These are phyloP conservation scores for Catotricha subobsoleta DNA, from an alignment of 2,888 invertebrate species.

Conservation along the genomic window DNA sequence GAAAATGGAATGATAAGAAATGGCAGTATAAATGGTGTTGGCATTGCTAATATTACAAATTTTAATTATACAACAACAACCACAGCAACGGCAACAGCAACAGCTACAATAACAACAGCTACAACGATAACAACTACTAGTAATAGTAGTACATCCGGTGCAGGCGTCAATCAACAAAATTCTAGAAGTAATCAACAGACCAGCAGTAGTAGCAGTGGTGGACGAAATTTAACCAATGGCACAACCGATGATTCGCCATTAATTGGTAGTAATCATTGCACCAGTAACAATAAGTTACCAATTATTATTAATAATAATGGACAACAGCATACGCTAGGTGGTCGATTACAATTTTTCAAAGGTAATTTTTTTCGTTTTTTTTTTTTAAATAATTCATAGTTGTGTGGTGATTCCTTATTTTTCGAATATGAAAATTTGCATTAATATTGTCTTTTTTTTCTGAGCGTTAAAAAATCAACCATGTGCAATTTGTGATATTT, in stretches of 20 bases:
- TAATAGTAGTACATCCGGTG: too few relatives aligned
- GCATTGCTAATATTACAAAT: background rate
- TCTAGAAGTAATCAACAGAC: conserved; percentile 7
- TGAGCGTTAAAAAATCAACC: too few relatives aligned
- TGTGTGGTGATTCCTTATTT: too few relatives aligned
- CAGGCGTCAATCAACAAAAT: conserved; percentile 11
- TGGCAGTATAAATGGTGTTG: conserved; percentile 49
- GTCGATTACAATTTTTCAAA: conserved; percentile 30
- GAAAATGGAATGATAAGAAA: conserved; percentile 49
- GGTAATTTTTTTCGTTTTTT: conserved; percentile 17
- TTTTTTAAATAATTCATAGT: too few relatives aligned
- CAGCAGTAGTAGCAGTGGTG: background rate
- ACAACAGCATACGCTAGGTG: conserved; percentile 15
- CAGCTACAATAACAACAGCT: background rate
- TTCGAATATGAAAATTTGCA: too few relatives aligned
- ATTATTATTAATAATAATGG: conserved; percentile 6
- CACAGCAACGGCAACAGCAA: conserved; percentile 1
- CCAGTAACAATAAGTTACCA: background rate
- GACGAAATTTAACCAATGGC: background rate
- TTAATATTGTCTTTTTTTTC: too few relatives aligned
- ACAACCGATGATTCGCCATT: background rate
- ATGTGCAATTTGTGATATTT: too few relatives aligned
- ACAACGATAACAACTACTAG: conserved; percentile 7
- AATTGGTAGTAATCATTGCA: background rate
- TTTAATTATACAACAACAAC: background rate